Evolutionary conservation across 2,888 invertebrate species (phyloP), one percentile per base, ranked within the genome.

Genomic region (Heteropelma amictum): DNA sequence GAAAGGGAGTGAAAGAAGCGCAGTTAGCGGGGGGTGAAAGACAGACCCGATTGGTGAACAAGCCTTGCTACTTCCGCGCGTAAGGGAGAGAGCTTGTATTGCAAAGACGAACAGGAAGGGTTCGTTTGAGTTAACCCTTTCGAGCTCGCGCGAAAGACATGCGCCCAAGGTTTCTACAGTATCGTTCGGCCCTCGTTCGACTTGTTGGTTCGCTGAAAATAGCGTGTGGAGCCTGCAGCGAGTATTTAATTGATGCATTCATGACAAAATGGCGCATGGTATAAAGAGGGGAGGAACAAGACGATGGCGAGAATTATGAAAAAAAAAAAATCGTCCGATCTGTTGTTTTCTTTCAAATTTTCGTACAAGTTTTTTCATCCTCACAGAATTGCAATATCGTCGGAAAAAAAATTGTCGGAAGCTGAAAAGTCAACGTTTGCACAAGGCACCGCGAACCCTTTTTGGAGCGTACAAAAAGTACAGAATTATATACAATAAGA

Each of bases 101-200:
- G 49, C 56, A 42, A 74, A 61, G 61, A 61, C 73, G 72, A 68
- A 17, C 17, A n/a, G 12, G 35, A 60, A 69, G 73, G 79, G 82
- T 78, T 80, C 77, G 80, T 65, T 77, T 21, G 71, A 58, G 73
- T 83, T 82, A 85, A 84, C 84, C 82, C 84, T 84, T 84, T 84
- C 75, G 72, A 77, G 61, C 71, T 38, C n/a, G n/a, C 58, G 63
- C 40, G 33, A 68, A 79, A 78, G 81, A 80, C 85, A 82, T 85
- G 85, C 85, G 85, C 85, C 80, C 54, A 74, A 77, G 10, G 17
- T 7, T 56, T 45, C 45, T 35, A 35, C n/a, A n/a, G 33, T 26
- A 30, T 17, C 38, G 10, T 33, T 51, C 40, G 33, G 19, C 38
- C 26, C n/a, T 51, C 19, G 30, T 58, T n/a, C 61, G 33, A 49